phyloP scores from a whole-genome alignment of 2,888 invertebrate genomes.

The Nezara viridula region DNA sequence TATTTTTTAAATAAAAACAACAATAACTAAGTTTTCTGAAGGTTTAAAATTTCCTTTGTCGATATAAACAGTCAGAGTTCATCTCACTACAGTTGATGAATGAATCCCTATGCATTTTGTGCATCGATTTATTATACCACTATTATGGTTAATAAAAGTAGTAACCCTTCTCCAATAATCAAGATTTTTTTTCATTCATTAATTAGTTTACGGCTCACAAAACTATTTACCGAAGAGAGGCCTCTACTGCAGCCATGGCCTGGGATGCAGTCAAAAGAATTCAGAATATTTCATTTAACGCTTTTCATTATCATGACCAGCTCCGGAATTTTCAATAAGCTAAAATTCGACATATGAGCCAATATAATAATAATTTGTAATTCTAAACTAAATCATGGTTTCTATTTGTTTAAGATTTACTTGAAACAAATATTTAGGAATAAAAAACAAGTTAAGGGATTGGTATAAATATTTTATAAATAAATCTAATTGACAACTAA shows the following conservation, averaged over 20 bases:
- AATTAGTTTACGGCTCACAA: background rate
- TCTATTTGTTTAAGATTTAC: background rate
- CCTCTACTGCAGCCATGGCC: background rate
- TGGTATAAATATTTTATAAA: no score
- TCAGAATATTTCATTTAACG: conserved; percentile 39
- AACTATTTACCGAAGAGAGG: background rate
- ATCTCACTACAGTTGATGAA: no score
- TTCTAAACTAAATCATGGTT: background rate
- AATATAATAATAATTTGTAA: background rate
- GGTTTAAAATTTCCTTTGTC: no score
- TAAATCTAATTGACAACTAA: no score
- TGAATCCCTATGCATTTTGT: no score
- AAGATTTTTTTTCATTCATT: background rate
- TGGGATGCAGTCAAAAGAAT: conserved; percentile 33
- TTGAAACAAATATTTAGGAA: background rate
- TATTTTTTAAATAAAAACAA: no score
- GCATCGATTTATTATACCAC: no score
- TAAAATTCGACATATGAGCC: background rate
- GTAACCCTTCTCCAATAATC: background rate
- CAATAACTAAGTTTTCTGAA: no score
- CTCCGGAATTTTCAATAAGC: background rate
- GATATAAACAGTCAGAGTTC: no score
- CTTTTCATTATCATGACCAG: background rate
- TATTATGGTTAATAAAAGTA: no score
- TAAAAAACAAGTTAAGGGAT: no score